Percentiles rank a stretch among this genome's conserved stretches.
Evolutionary conservation across 2,888 invertebrate species (phyloP).

Genomic region (Microlaimidae sp.): DNA sequence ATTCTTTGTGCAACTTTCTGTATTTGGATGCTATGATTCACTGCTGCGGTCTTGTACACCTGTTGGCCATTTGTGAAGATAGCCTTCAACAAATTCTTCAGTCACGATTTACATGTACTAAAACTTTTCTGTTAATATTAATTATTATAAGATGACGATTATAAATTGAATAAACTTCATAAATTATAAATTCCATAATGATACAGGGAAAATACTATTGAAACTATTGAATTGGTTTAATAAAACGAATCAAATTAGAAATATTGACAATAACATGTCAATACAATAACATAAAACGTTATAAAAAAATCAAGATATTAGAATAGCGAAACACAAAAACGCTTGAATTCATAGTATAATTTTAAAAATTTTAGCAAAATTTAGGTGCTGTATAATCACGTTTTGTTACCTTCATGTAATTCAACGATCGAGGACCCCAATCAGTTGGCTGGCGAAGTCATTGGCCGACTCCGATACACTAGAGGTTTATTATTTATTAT

Average conservation of each 20-base stretch:
- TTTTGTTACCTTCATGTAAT: constrained; percentile 63
- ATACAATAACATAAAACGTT: no score
- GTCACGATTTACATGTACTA: constrained; percentile 30
- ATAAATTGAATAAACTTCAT: no score
- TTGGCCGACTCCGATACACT: constrained; percentile 62
- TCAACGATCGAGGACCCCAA: constrained; percentile 68
- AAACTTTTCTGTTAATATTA: constrained; percentile 22
- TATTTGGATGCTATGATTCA: constrained; percentile 70
- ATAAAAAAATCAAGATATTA: no score
- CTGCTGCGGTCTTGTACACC: constrained; percentile 65
- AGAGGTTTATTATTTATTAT: no score
- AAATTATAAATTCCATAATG: constrained; percentile 47
- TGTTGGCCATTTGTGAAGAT: constrained; percentile 60
- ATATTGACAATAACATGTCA: no score
- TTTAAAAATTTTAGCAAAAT: no score
- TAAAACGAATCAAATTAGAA: no score
- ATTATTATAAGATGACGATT: no score
- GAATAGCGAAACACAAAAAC: no score
- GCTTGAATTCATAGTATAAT: no score
- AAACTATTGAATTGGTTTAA: no score
- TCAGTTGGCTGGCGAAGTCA: constrained; percentile 72
- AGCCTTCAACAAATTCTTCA: constrained; percentile 33
- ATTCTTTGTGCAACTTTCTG: constrained; percentile 76
- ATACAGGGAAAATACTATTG: constrained; percentile 65
- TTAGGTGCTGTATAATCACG: constrained; percentile 48